Conservation (phyloP, 1,140 invertebrate species). For the Carposina sasakii region DNA sequence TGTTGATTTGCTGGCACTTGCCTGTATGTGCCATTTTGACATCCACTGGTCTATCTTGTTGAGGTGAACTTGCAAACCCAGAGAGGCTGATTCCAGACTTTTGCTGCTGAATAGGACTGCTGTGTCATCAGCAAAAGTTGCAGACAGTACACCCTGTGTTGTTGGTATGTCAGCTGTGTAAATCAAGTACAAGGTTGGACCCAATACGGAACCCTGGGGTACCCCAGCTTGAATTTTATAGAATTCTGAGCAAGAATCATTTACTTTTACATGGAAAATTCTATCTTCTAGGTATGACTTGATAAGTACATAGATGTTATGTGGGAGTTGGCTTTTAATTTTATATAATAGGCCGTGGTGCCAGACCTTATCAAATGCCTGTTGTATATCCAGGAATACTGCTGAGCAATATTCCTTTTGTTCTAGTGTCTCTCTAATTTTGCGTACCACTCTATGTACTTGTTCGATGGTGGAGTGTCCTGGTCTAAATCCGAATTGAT, state of each 20-base stretch:
- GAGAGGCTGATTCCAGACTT: no score
- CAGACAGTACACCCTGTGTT: no score
- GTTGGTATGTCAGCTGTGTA: no score
- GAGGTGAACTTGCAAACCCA: no score
- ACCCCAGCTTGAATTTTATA: not conserved
- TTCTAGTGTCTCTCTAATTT: not conserved
- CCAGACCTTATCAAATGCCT: not conserved
- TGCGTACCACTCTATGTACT: not conserved
- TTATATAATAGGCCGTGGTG: not conserved
- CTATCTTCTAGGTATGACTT: not conserved
- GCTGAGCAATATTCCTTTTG: not conserved
- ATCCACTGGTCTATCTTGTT: no score
- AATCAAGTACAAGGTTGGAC: no score
- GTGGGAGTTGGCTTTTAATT: not conserved
- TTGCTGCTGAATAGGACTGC: no score
- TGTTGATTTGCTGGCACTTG: no score
- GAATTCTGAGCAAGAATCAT: not conserved
- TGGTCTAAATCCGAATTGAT: no score
- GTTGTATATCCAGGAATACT: not conserved
- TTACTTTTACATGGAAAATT: not conserved
- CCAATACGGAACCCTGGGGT: not conserved
- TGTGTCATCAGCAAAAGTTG: no score
- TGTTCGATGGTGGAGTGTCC: constrained; percentile 1
- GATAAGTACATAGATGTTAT: not conserved
- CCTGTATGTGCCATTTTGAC: no score